Evolutionary conservation across 2,797 vertebrate species (phyloP).

Genomic region (Intellagama lesueurii): DNA sequence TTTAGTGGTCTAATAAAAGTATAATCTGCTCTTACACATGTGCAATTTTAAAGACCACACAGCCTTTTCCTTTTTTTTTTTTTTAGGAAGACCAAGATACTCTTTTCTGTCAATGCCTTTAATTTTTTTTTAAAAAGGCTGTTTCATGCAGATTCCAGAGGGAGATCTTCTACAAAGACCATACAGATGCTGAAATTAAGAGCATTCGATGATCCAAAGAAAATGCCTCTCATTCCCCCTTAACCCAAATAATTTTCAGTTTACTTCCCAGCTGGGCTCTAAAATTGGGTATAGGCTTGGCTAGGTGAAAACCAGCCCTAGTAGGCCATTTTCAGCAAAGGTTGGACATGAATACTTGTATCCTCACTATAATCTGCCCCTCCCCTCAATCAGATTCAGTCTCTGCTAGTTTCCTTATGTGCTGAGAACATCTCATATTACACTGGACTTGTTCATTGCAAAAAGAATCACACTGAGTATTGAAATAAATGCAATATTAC

Average conservation of each 20-base stretch:
- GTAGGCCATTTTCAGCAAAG: background rate
- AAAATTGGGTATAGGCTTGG: background rate
- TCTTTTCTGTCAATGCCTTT: background rate
- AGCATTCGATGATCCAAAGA: too few relatives aligned
- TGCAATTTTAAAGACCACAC: too few relatives aligned
- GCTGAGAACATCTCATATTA: background rate
- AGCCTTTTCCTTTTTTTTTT: too few relatives aligned
- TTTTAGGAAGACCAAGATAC: too few relatives aligned
- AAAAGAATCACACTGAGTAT: constrained; percentile 25
- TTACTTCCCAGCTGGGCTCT: background rate
- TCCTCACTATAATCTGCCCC: background rate
- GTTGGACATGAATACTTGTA: background rate
- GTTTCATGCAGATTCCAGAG: background rate
- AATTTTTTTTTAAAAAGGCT: too few relatives aligned
- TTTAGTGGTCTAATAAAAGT: too few relatives aligned
- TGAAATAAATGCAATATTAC: background rate
- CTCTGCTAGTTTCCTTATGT: background rate
- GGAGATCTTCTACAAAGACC: too few relatives aligned
- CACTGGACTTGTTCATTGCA: background rate
- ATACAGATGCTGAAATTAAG: background rate
- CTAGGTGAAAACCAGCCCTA: background rate
- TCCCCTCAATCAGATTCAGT: background rate
- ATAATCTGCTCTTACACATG: too few relatives aligned
- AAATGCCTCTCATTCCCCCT: background rate
- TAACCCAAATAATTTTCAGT: too few relatives aligned